Base-by-base conservation (phyloP, 2,888 invertebrate species). In the Apodemia zela region DNA sequence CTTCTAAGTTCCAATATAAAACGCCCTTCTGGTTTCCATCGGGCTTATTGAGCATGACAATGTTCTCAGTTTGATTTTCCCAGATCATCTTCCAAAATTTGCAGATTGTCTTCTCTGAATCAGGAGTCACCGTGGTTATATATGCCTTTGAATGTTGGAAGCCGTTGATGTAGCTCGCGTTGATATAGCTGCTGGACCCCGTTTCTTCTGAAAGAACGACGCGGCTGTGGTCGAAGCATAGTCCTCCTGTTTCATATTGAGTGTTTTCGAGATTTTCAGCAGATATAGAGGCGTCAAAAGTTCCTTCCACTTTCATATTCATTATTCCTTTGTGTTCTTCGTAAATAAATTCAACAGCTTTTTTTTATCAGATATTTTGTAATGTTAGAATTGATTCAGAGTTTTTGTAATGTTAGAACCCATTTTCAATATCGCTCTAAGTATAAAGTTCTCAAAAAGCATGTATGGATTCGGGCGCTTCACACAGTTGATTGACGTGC, bases 1-100 rank as follows among this genome's bases (percentile, higher is more conserved):
- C 42, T 38, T 33, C 59, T 35, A n/a, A 59, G 29, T 59, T 59
- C 59, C 59, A 59, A 59, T 59, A 59, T 18, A 59, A 11, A 17
- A 38, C 5, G 42, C 59, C 59, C 59, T 59, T 59, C 42, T 59
- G 42, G 17, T 38, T 33, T 59, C 18, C 33, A 59, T 59, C 59
- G 42, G 59, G 59, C 17, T 59, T 59, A 17, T 59, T 59, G 5
- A 59, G 59, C 59, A 59, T 45, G 45, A 45, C 45, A 45, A 45
- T 45, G 15, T 13, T 45, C 45, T 45, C 45, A 45, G 45, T 45
- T 45, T 45, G 45, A 45, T 45, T 8, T 15, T 45, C 45, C 45
- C 45, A 45, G 21, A 21, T 21, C 21, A 21, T 21, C 21, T 21
- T 21, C 21, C 21, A 21, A 21, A 21, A 21, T 21, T 45, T 45